Conservation (phyloP, 1,140 invertebrate species). For the Pinna nobilis region DNA sequence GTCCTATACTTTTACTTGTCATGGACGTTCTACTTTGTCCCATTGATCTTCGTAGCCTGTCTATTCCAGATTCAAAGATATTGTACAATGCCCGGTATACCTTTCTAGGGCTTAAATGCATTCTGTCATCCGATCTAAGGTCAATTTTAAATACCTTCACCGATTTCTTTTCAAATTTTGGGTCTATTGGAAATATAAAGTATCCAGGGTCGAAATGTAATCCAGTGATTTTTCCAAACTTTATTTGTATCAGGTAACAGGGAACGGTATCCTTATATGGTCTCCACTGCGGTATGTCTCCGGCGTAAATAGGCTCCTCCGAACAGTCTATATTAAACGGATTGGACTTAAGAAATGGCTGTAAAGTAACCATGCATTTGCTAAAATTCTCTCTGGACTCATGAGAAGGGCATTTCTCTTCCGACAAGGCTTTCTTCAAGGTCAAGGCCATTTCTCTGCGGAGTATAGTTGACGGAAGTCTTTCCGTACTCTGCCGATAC, state of each 20-base stretch:
- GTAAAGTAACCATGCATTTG: slow-evolving; percentile 26
- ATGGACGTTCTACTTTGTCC: not conserved
- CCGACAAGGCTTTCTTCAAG: slow-evolving; percentile 18
- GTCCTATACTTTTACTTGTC: not conserved
- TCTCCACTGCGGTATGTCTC: slow-evolving; percentile 43
- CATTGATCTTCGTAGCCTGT: slow-evolving; percentile 23
- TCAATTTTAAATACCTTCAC: slow-evolving; percentile 39
- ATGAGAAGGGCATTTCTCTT: not conserved
- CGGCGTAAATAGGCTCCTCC: slow-evolving; percentile 36
- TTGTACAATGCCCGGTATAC: slow-evolving; percentile 35
- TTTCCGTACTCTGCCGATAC: slow-evolving; percentile 47
- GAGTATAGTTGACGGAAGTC: slow-evolving; percentile 33
- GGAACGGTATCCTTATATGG: slow-evolving; percentile 29
- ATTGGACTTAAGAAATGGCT: slow-evolving; percentile 25
- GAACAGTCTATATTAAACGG: slow-evolving; percentile 35
- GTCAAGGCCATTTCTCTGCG: slow-evolving; percentile 44
- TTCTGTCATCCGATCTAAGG: slow-evolving; percentile 41
- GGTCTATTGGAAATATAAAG: slow-evolving; percentile 40
- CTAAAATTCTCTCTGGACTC: slow-evolving; percentile 28
- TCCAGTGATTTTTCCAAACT: slow-evolving; percentile 28
- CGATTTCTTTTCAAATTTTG: slow-evolving; percentile 27
- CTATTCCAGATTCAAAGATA: slow-evolving; percentile 34
- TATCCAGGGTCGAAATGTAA: slow-evolving; percentile 35
- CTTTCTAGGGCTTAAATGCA: slow-evolving; percentile 47
- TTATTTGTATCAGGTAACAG: slow-evolving; percentile 34